Conservation (phyloP, 2,888 invertebrate genomes). For the Buathra laborator region DNA sequence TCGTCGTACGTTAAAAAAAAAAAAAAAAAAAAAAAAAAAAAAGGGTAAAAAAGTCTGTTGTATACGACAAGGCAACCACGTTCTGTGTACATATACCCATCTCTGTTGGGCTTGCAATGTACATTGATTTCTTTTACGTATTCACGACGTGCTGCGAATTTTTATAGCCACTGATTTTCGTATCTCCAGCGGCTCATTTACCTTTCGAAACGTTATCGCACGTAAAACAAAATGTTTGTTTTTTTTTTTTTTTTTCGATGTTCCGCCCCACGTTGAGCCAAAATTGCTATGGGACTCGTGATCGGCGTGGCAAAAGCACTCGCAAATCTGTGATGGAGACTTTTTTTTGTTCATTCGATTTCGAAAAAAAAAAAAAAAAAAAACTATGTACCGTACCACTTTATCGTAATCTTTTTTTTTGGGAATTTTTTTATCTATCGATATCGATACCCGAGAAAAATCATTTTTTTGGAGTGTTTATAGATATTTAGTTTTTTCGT, state of each 20-base stretch:
- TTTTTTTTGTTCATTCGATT: conserved; percentile 9
- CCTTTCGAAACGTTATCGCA: background rate
- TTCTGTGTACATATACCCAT: conserved; percentile 29
- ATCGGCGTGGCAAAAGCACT: background rate
- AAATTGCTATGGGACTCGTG: background rate
- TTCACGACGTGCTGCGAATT: conserved; percentile 15
- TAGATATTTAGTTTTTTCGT: too few species aligned
- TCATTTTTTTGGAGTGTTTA: too few species aligned
- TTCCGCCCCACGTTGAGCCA: background rate
- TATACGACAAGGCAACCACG: conserved; percentile 21
- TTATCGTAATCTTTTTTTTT: too few species aligned
- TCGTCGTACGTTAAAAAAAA: background rate
- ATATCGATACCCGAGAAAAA: too few species aligned
- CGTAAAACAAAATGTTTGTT: background rate
- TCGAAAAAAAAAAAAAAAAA: background rate
- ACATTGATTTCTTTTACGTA: conserved; percentile 14
- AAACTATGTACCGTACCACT: too few species aligned
- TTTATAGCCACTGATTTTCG: conserved; percentile 1
- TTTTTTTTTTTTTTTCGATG: background rate
- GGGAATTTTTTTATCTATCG: too few species aligned
- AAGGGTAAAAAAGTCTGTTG: conserved; percentile 7
- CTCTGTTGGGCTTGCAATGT: background rate
- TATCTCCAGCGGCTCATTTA: background rate
- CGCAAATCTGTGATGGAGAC: background rate
- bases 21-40: background rate